These are phyloP conservation scores for Chymomyza caudatula DNA, from an alignment of 2,888 invertebrate species.

Conservation along the genomic window DNA sequence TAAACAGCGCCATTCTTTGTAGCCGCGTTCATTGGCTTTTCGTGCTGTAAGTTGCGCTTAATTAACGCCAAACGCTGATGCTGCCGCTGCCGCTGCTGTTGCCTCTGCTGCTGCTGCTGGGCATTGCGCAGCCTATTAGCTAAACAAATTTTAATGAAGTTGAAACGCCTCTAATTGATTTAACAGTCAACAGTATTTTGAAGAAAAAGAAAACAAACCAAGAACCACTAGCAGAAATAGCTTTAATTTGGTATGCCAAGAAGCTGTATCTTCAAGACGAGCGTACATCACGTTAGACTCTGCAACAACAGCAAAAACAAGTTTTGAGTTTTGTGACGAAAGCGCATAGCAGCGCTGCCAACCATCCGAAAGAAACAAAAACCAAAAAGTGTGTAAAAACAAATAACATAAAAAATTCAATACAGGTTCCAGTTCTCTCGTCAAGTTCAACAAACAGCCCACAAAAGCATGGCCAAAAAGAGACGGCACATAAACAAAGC, in stretches of 20 bases:
- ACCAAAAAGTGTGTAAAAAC: too few species aligned
- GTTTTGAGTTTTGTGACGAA: not conserved
- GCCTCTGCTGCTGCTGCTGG: not conserved
- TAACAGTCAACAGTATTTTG: constrained; percentile 24
- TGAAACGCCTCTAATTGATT: constrained; percentile 59
- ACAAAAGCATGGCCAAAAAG: constrained; percentile 22
- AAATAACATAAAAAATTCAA: constrained; percentile 36
- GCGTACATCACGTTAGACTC: not conserved
- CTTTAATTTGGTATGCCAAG: not conserved
- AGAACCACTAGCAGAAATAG: constrained; percentile 1
- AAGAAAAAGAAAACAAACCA: constrained; percentile 24
- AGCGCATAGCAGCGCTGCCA: constrained; percentile 15
- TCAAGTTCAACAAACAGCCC: constrained; percentile 55
- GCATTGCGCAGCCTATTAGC: constrained; percentile 43
- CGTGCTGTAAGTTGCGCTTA: constrained; percentile 23
- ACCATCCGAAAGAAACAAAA: constrained; percentile 40
- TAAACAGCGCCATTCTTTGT: constrained; percentile 59
- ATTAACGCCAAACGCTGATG: constrained; percentile 10
- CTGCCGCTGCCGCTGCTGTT: not conserved
- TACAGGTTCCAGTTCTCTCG: constrained; percentile 57
- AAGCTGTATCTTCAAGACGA: not conserved
- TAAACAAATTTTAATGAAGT: constrained; percentile 66
- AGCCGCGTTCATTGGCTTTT: constrained; percentile 59
- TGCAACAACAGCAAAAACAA: constrained; percentile 2
- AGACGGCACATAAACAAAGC: constrained; percentile 46